Base-by-base conservation (phyloP, 2,888 invertebrate genomes). In the Tachystola acroxantha region DNA sequence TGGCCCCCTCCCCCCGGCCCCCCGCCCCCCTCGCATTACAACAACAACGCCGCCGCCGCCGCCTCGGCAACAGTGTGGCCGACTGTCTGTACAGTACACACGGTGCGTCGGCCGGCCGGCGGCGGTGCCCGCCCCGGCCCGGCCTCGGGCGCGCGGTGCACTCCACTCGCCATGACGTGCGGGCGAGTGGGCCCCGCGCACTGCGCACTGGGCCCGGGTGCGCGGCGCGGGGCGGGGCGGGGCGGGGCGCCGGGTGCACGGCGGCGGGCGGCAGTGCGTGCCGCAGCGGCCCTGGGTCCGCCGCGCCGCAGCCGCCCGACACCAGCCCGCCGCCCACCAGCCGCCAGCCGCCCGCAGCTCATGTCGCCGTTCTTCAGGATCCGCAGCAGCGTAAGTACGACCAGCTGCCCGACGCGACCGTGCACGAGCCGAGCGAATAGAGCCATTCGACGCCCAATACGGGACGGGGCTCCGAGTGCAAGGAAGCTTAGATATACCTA, bases 351-450 rank as follows among this genome's bases (percentile, higher is more conserved):
- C 16, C 7, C 12, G 19, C 32, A 10, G 27, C 3, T 46, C 60
- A 88, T 88, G 87, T 87, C 87, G 65, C 74, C 85, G 57, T 88
- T 88, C 73, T 88, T 88, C 79, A 88, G 87, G 70, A 86, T 88
- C 73, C 65, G 87, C 65, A 85, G 75, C 69, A 70, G 68, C 53
- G 87, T 87, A 70, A 88, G 87, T 87, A 82, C 51, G 2, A 7
- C 19, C n/a, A n/a, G n/a, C n/a, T n/a, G n/a, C n/a, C n/a, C n/a
- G n/a, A n/a, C n/a, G n/a, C n/a, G n/a, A n/a, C n/a, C n/a, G n/a
- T n/a, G n/a, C n/a, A n/a, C n/a, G n/a, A n/a, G n/a, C n/a, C n/a
- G n/a, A n/a, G n/a, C n/a, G n/a, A n/a, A n/a, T n/a, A n/a, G n/a
- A n/a, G n/a, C n/a, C n/a, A n/a, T n/a, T n/a, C n/a, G n/a, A n/a